Evolutionary conservation across 2,888 invertebrate genomes (phyloP).

Genomic region (Pseudococcus viburni): DNA sequence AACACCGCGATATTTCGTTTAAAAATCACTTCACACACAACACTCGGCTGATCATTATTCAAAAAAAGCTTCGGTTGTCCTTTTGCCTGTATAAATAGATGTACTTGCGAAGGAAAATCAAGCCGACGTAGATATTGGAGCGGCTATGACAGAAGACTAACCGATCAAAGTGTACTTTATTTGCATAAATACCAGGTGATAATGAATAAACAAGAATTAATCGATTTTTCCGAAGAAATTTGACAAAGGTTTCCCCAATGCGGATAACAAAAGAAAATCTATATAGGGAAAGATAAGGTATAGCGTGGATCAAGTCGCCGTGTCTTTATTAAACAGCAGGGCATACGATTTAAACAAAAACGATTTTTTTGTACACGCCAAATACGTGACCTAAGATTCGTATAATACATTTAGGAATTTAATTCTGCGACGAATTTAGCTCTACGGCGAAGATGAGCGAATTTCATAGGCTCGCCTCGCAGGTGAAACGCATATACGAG

Average conservation of each 20-base stretch:
- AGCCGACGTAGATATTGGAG: neutral
- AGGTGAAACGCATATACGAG: slow-evolving; percentile 51
- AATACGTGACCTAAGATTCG: slow-evolving; percentile 48
- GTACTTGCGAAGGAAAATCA: no score
- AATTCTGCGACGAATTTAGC: slow-evolving; percentile 57
- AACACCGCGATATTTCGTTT: no score
- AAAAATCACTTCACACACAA: neutral
- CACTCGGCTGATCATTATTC: neutral
- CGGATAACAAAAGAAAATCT: slow-evolving; percentile 55
- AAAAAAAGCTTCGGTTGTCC: neutral
- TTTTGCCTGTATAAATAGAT: no score
- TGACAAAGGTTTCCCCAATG: slow-evolving; percentile 60
- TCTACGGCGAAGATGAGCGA: slow-evolving; percentile 46
- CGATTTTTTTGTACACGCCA: slow-evolving; percentile 28
- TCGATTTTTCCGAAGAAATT: slow-evolving; percentile 63
- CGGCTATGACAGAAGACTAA: slow-evolving; percentile 55
- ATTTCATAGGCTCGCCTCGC: slow-evolving; percentile 6
- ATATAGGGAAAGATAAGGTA: slow-evolving; percentile 40
- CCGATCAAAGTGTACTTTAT: slow-evolving; percentile 61
- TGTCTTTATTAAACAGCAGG: slow-evolving; percentile 58
- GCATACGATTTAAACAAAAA: slow-evolving; percentile 61
- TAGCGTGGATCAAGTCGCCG: neutral
- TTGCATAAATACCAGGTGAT: slow-evolving; percentile 63
- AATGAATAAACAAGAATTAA: slow-evolving; percentile 65
- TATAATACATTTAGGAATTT: slow-evolving; percentile 63